Evolutionary conservation across 2,113 vertebrate species (phyloP), one percentile per base, ranked within the genome.

Genomic region (Verasper variegatus): DNA sequence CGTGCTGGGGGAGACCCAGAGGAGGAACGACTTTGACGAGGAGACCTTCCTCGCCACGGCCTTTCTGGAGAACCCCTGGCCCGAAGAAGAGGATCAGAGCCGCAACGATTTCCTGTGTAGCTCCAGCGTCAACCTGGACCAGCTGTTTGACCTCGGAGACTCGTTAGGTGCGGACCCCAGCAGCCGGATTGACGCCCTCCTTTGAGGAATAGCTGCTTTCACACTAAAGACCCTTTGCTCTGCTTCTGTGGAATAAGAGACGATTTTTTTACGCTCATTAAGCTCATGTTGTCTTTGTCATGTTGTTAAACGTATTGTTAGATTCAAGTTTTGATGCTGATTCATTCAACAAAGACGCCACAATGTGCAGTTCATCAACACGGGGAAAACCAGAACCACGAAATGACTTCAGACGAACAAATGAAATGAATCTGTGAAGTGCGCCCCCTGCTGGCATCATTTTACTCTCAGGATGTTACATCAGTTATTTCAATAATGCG

Each of bases 41-140:
- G 94, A 95, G 81, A 97, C 97, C 69, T 96, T 97, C 78, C 89
- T 97, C 80, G 96, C 97, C 73, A 96, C 96, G 0, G 95, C 96
- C 17, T 96, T 97, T 86, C 94, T 99, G 89, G 96, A 98, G 88
- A 94, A 94, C 18, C 95, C 95, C 40, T 99, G 97, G 97, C 93
- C 95, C 1, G 98, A 96, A 90, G 97, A 96, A 0, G 97, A 97
- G 78, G 94, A 90, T 0, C 91, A 89, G 40, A 68, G n/a, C 62
- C 88, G 85, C 20, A 81, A 21, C 0, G 95, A 96, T 73, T 96
- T 94, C 88, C 95, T 97, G 45, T 94, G 95, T 21, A 89, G 81
- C 81, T 91, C 94, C 2, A 70, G 88, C 0, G 85, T 95, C 85
- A 95, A 89, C 84, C 76, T 96, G 27, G 95, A 96, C 51, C 95